Conservation (phyloP, 2,797 vertebrate species). For the Pteropus rufus region DNA sequence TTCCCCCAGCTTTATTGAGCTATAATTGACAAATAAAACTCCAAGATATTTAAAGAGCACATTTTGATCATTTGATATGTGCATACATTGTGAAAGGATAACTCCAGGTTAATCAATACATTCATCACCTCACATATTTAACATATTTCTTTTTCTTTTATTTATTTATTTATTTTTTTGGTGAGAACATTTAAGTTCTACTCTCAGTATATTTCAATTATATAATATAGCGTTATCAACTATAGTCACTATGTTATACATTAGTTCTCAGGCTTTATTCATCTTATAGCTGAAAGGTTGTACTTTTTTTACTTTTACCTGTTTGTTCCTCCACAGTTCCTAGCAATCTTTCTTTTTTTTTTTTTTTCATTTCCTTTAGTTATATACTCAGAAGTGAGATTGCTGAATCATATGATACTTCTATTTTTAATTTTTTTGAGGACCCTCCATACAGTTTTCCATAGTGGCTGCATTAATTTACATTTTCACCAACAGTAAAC, state of each 20-base stretch:
- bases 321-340: background rate
- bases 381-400: background rate
- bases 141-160: background rate
- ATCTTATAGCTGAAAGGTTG: background rate
- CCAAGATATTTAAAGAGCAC: background rate
- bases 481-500: background rate
- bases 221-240: background rate
- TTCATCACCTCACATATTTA: background rate
- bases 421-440: background rate
- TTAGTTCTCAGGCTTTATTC: background rate
- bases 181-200: background rate
- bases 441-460: background rate
- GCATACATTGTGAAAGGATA: background rate
- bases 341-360: too few species aligned
- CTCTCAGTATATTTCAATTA: background rate
- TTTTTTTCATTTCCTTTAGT: too few species aligned
- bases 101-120: background rate
- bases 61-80: background rate
- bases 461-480: background rate
- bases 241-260: background rate
- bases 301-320: background rate
- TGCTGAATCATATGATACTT: background rate
- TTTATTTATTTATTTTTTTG: background rate
- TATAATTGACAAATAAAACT: background rate
- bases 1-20: too few species aligned